Evolutionary conservation across 2,797 vertebrate genomes (phyloP).

Genomic region (Coreius guichenoti): DNA sequence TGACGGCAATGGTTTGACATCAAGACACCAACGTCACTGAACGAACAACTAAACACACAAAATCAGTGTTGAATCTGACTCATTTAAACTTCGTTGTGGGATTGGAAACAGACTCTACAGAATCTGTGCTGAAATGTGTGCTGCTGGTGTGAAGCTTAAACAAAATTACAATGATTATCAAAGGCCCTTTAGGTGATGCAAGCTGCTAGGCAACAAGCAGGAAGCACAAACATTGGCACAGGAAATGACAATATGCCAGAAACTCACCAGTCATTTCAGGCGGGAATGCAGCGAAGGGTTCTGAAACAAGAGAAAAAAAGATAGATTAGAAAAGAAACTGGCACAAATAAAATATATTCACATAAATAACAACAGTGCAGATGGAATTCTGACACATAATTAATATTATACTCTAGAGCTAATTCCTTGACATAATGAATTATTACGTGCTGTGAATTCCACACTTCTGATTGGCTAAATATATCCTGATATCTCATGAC

Average conservation of each 20-base stretch:
- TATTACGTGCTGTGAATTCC: neutral
- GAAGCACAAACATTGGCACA: slow-evolving; percentile 75
- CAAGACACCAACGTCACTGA: slow-evolving; percentile 16
- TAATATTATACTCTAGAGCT: neutral
- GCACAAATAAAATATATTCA: slow-evolving; percentile 1
- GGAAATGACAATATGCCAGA: slow-evolving; percentile 66
- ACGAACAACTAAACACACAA: slow-evolving; percentile 24
- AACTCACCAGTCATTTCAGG: slow-evolving; percentile 87
- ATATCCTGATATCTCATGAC: neutral
- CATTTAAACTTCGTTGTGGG: slow-evolving; percentile 20
- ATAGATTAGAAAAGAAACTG: slow-evolving; percentile 22
- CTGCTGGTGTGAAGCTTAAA: slow-evolving; percentile 46
- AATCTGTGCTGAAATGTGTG: neutral
- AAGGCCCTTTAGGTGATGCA: slow-evolving; percentile 63
- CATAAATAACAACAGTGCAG: slow-evolving; percentile 28
- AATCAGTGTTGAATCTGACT: slow-evolving; percentile 14
- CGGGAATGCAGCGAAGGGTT: slow-evolving; percentile 91
- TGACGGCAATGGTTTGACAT: slow-evolving; percentile 44
- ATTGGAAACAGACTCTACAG: slow-evolving; percentile 7
- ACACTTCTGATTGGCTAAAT: neutral
- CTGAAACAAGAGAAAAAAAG: slow-evolving; percentile 72
- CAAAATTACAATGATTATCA: slow-evolving; percentile 47
- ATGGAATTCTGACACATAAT: slow-evolving; percentile 19
- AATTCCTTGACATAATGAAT: slow-evolving; percentile 9
- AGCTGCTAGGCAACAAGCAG: slow-evolving; percentile 74